Percentiles rank a stretch among this genome's conserved stretches.
phyloP scores from a whole-genome alignment of 1,140 invertebrate species.

The Galendromus occidentalis region DNA sequence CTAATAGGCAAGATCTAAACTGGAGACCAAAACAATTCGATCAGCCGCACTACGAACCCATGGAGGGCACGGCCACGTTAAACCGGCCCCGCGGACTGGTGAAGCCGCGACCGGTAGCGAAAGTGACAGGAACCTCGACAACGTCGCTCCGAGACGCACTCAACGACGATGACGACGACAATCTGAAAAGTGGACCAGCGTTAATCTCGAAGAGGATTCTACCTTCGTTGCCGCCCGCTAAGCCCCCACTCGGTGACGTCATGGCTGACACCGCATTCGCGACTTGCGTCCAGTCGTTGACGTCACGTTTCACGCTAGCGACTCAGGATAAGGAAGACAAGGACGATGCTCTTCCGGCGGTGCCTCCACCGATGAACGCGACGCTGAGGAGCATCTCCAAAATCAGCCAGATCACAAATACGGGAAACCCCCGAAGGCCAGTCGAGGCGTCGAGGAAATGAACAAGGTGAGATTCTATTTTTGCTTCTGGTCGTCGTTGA shows the following conservation, averaged over 20 bases:
- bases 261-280: slow-evolving; percentile 28
- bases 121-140: slow-evolving; percentile 37
- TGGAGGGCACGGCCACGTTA: slow-evolving; percentile 49
- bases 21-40: background rate
- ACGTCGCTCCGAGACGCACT: slow-evolving; percentile 16
- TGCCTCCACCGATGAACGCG: slow-evolving; percentile 1
- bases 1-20: background rate
- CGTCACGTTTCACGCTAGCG: slow-evolving; percentile 26
- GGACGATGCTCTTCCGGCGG: slow-evolving; percentile 9
- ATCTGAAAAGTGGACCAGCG: background rate
- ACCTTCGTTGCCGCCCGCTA: slow-evolving; percentile 16
- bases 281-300: slow-evolving; percentile 30
- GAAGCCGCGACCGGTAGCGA: slow-evolving; percentile 60
- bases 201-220: slow-evolving; percentile 10
- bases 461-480: background rate
- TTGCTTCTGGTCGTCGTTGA: too few species aligned
- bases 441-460: background rate
- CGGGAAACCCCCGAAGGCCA: background rate
- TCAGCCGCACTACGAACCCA: slow-evolving; percentile 17
- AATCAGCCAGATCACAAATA: slow-evolving; percentile 1
- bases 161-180: background rate
- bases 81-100: slow-evolving; percentile 55
- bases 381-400: slow-evolving; percentile 10
- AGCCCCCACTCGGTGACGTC: slow-evolving; percentile 19
- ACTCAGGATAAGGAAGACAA: slow-evolving; percentile 17